Evolutionary conservation across 2,113 vertebrate genomes (phyloP).

Genomic region (Pelusios castaneus): DNA sequence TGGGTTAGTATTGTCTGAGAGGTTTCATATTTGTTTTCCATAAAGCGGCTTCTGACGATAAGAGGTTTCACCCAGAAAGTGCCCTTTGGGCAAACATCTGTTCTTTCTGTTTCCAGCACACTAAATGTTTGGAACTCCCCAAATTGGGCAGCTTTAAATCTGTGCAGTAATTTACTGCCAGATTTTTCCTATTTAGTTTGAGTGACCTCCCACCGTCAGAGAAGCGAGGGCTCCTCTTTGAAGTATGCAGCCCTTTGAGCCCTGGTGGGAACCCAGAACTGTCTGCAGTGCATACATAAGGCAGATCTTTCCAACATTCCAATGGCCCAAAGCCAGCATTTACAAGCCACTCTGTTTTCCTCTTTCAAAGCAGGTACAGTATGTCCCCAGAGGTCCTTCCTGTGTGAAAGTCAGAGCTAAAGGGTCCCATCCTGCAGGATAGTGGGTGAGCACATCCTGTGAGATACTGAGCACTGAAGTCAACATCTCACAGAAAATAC

Average conservation of each 20-base stretch:
- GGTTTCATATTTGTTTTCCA: background rate
- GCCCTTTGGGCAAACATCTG: background rate
- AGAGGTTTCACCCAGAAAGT: background rate
- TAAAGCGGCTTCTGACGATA: background rate
- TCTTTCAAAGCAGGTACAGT: background rate
- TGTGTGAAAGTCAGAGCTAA: background rate
- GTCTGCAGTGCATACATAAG: background rate
- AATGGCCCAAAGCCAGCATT: background rate
- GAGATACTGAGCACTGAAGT: background rate
- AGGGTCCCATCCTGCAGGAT: no score
- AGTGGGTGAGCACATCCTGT: background rate
- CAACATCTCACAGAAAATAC: fast-evolving
- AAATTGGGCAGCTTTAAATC: background rate
- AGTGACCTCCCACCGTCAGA: background rate
- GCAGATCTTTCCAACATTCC: background rate
- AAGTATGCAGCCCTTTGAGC: background rate
- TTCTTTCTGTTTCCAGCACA: background rate
- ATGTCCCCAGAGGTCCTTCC: background rate
- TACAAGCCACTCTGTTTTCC: background rate
- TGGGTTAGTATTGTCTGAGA: background rate
- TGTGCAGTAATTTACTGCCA: fast-evolving
- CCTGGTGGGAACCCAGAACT: background rate
- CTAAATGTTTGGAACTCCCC: background rate
- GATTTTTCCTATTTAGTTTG: background rate
- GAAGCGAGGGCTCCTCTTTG: background rate